A percentile compares a stretch with the other conserved stretches of the same genome.
phyloP scores from a whole-genome alignment of 2,113 vertebrate species.

The Sminthopsis crassicaudata region DNA sequence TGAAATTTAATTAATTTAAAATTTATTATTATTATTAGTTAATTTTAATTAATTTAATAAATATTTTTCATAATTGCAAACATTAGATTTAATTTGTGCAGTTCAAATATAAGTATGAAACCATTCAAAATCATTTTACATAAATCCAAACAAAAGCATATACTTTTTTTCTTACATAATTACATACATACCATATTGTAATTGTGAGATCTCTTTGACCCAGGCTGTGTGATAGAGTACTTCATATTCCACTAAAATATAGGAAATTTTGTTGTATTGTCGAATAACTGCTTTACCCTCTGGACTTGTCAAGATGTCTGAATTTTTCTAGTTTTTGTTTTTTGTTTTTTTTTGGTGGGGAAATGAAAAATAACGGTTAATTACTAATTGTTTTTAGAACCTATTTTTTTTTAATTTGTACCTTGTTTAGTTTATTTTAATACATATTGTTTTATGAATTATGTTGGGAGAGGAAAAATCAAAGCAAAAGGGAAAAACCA shows the following conservation, averaged over 20 bases:
- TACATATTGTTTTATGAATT: too few species aligned
- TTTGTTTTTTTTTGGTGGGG: not conserved
- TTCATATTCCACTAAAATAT: slow-evolving; percentile 86
- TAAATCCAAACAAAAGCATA: not conserved
- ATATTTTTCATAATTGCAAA: not conserved
- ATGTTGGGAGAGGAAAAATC: too few species aligned
- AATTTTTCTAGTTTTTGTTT: slow-evolving; percentile 83
- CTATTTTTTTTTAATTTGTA: not conserved
- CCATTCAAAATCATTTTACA: not conserved
- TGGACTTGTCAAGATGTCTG: slow-evolving; percentile 84
- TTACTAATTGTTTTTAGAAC: not conserved
- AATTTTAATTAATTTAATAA: not conserved
- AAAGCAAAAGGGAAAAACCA: too few species aligned
- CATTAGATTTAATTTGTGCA: not conserved
- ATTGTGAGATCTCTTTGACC: slow-evolving; percentile 84
- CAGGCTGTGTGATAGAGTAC: slow-evolving; percentile 85
- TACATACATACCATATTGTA: slow-evolving; percentile 82
- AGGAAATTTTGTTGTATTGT: slow-evolving; percentile 88
- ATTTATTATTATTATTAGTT: too few species aligned
- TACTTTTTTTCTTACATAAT: not conserved
- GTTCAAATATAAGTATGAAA: not conserved
- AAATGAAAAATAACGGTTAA: slow-evolving; percentile 29
- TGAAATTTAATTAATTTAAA: too few species aligned
- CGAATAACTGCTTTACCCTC: slow-evolving; percentile 87
- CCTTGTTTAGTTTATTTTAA: too few species aligned